A percentile compares a stretch with the other conserved stretches of the same genome.
Evolutionary conservation across 35 echinoderm and acorn worm species (phyloP).

Genomic region (Strongylocentrotus purpuratus): DNA sequence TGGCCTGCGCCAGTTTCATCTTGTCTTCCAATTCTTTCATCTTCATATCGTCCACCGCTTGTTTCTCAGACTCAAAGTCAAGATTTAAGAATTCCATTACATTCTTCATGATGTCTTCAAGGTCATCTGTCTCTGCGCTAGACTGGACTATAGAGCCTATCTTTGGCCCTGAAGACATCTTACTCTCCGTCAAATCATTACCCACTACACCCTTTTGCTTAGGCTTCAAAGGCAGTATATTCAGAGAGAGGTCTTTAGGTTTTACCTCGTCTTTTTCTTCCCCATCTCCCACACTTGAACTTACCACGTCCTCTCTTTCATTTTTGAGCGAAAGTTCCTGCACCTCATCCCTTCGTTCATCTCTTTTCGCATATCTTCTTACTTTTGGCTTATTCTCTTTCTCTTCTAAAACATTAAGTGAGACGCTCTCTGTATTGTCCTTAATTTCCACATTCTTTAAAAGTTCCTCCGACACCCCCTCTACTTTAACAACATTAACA

Average conservation of each 20-base stretch:
- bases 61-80: not conserved
- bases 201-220: not conserved
- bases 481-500: not conserved
- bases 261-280: not conserved
- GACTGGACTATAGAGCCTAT: not conserved
- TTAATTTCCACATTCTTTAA: not conserved
- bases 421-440: not conserved
- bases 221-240: not conserved
- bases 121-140: constrained; percentile 31
- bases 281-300: not conserved
- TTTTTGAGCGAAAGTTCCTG: not conserved
- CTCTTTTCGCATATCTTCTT: not conserved
- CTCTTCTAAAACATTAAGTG: not conserved
- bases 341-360: not conserved
- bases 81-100: constrained; percentile 17
- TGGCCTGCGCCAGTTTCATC: not conserved
- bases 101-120: constrained; percentile 34
- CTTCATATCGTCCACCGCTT: not conserved
- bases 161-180: not conserved
- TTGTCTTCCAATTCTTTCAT: not conserved
- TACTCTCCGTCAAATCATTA: not conserved
- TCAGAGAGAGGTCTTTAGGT: not conserved
- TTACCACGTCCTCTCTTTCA: not conserved
- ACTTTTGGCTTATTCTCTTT: not conserved
- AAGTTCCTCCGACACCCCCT: not conserved